Evolutionary conservation across 2,888 invertebrate genomes (phyloP).

Genomic region (Eucera pruinosa): DNA sequence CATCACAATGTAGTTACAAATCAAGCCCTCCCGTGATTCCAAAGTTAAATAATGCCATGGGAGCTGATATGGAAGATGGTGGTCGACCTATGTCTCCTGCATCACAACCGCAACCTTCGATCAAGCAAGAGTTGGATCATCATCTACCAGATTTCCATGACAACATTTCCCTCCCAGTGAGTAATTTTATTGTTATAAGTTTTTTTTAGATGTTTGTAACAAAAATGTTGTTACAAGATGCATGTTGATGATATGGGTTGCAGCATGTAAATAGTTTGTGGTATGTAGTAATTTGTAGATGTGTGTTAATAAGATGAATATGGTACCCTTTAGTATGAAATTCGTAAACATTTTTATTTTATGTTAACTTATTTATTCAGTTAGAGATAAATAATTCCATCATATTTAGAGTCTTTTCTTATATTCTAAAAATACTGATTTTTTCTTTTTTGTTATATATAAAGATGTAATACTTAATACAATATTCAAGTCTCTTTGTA

Average conservation of each 20-base stretch:
- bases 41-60: slow-evolving; percentile 88
- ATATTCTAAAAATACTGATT: not conserved
- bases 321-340: slow-evolving; percentile 2
- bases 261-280: slow-evolving; percentile 3
- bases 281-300: slow-evolving; percentile 15
- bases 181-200: slow-evolving; percentile 53
- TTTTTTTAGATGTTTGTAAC: not conserved
- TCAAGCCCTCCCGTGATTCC: slow-evolving; percentile 86
- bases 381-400: not conserved
- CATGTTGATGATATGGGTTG: slow-evolving; percentile 24
- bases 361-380: not conserved
- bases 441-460: not conserved
- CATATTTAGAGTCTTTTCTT: not conserved
- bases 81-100: slow-evolving; percentile 86
- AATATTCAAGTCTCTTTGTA: not conserved
- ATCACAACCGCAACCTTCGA: slow-evolving; percentile 85
- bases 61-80: slow-evolving; percentile 85
- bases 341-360: not conserved
- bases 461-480: not conserved
- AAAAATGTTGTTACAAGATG: slow-evolving; percentile 16
- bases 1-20: slow-evolving; percentile 88
- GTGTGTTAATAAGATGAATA: not conserved
- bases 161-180: slow-evolving; percentile 84
- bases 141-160: slow-evolving; percentile 85
- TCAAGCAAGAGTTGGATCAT: slow-evolving; percentile 88